Percentiles rank a stretch among this genome's conserved stretches.
These are phyloP conservation scores for Hemithea aestivaria DNA, from an alignment of 2,888 invertebrate species.

Conservation along the genomic window DNA sequence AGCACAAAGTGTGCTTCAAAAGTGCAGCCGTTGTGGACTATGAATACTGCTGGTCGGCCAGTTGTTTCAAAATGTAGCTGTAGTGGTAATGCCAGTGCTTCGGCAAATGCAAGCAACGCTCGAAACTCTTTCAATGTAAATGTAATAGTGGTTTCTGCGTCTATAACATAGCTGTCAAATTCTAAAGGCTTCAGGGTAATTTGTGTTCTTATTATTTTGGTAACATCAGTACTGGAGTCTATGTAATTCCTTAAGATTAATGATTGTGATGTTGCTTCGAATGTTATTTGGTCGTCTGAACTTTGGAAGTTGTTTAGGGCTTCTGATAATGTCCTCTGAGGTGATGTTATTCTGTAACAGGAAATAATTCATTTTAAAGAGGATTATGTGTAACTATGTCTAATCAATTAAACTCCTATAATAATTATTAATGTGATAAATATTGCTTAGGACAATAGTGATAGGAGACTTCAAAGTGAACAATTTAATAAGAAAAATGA, in stretches of 20 bases:
- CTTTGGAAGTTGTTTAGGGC: slow-evolving; percentile 89
- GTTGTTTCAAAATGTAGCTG: slow-evolving; percentile 86
- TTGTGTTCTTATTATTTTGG: slow-evolving; percentile 88
- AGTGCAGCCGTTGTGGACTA: slow-evolving; percentile 84
- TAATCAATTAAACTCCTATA: background rate
- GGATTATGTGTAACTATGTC: too few relatives aligned
- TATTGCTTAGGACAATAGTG: too few relatives aligned
- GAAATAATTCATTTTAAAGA: too few relatives aligned
- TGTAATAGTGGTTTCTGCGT: slow-evolving; percentile 84
- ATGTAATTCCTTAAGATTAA: slow-evolving; percentile 88
- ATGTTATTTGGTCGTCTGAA: slow-evolving; percentile 89
- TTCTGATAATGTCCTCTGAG: slow-evolving; percentile 83
- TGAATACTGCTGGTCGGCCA: slow-evolving; percentile 88
- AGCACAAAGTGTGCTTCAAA: slow-evolving; percentile 90
- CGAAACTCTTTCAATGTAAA: slow-evolving; percentile 92
- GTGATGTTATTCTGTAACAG: slow-evolving; percentile 79
- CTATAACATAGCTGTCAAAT: slow-evolving; percentile 84
- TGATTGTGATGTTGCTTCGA: slow-evolving; percentile 82
- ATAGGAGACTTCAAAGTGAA: too few relatives aligned
- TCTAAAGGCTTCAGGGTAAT: slow-evolving; percentile 85
- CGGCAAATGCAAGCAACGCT: slow-evolving; percentile 89
- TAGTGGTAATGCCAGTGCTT: slow-evolving; percentile 83
- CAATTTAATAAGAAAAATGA: too few relatives aligned
- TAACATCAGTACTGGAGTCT: slow-evolving; percentile 81
- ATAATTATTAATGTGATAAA: too few relatives aligned